A percentile compares a stretch with the other conserved stretches of the same genome.
Evolutionary conservation across 2,797 vertebrate species (phyloP).

Genomic region (Phoeniculus purpureus): DNA sequence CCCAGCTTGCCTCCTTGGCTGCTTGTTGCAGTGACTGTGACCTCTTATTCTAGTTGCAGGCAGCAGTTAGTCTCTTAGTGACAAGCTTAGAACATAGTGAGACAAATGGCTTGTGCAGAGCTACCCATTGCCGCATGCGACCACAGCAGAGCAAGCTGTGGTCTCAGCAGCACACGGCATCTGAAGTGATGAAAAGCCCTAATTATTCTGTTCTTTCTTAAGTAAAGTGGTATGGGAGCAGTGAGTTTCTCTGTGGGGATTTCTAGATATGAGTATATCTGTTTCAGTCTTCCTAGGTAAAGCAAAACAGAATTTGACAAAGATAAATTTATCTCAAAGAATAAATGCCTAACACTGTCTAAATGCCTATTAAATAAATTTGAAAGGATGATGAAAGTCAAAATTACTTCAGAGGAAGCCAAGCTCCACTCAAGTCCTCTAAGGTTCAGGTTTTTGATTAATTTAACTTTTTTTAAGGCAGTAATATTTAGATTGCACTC

Average conservation of each 20-base stretch:
- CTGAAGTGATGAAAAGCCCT: background rate
- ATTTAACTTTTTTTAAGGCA: no score
- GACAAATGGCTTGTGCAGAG: background rate
- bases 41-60: background rate
- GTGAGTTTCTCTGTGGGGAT: background rate
- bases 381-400: background rate
- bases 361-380: background rate
- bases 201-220: background rate
- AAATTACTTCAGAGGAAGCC: background rate
- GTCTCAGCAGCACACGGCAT: background rate
- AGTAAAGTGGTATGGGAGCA: background rate
- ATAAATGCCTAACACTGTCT: background rate
- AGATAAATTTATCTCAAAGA: background rate
- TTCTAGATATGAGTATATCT: background rate
- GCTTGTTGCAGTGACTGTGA: background rate
- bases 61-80: background rate
- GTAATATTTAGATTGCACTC: background rate
- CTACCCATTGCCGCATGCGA: fast-evolving
- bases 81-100: background rate
- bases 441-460: background rate
- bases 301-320: background rate
- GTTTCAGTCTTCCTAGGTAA: background rate
- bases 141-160: background rate
- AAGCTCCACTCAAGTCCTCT: background rate
- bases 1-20: background rate